Base-by-base conservation (phyloP, 2,888 invertebrate species). In the Perdita meconis region DNA sequence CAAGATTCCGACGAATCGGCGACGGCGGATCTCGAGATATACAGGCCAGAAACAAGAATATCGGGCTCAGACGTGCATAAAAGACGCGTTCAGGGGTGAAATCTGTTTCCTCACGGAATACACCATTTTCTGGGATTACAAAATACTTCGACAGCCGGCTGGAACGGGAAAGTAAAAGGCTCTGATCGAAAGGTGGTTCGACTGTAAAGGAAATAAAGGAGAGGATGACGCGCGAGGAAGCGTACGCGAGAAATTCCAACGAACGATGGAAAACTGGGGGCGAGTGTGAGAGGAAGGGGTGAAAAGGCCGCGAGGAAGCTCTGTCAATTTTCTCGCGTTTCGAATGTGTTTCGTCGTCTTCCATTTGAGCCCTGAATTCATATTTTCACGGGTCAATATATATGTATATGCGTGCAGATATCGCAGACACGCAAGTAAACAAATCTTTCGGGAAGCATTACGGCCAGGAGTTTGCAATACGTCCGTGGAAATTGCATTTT, bases 141-240 rank as follows among this genome's bases (percentile, higher is more conserved):
- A 80, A 85, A 85, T 70, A 83, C 72, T 81, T 70, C 74, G 82
- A 83, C 82, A 81, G 81, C 50, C 73, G 78, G 56, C 73, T 81
- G 78, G 68, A 71, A 40, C 44, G 51, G 76, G 72, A 60, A 78
- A 69, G 77, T 73, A 85, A 85, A 76, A 82, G 82, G 69, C 65
- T 64, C 74, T 69, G 83, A 82, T 79, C 80, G 83, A 69, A 74
- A 82, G 82, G 61, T 55, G 65, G 81, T 72, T 55, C 59, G 71
- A 68, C 74, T 84, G 72, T 81, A 61, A 78, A 67, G 79, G 85
- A 82, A 85, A 82, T 86, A 85, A 85, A 84, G 74, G 82, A 65
- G 53, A 72, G 70, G 77, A 80, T 77, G 72, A 64, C 53, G 67
- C 64, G 82, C 66, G 61, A 84, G 60, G 79, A 74, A 69, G 72